Evolutionary conservation across 2,113 vertebrate species (phyloP).

Genomic region (Grallaria varia): DNA sequence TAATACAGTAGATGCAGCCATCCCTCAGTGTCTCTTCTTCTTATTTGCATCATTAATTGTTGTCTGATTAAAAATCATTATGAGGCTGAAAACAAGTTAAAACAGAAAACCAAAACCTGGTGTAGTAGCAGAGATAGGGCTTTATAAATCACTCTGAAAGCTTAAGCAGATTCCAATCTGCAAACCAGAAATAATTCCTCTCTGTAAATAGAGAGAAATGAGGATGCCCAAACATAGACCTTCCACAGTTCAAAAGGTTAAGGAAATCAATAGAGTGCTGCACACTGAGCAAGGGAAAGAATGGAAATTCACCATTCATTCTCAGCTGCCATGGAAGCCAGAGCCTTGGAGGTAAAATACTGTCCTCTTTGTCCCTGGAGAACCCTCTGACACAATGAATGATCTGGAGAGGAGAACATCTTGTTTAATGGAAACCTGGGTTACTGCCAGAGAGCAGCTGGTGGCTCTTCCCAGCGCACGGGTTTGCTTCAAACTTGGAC

Average conservation of each 20-base stretch:
- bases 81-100: slow-evolving; percentile 58
- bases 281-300: neutral
- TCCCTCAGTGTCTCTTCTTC: slow-evolving; percentile 65
- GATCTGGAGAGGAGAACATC: neutral
- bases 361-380: neutral
- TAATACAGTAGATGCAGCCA: slow-evolving; percentile 60
- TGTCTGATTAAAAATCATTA: slow-evolving; percentile 76
- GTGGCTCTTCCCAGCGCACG: neutral
- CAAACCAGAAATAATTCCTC: slow-evolving; percentile 38
- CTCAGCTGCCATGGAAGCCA: neutral
- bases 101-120: slow-evolving; percentile 58
- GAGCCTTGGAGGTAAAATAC: neutral
- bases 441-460: neutral
- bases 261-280: neutral
- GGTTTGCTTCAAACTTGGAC: neutral
- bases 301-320: neutral
- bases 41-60: slow-evolving; percentile 73
- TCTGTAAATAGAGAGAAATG: slow-evolving; percentile 35
- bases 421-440: neutral
- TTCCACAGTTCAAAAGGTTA: neutral
- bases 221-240: neutral
- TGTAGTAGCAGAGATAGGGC: neutral
- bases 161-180: slow-evolving; percentile 10
- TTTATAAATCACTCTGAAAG: slow-evolving; percentile 24
- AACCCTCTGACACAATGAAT: neutral